Evolutionary conservation across 2,113 vertebrate genomes (phyloP), one percentile per base, ranked within the genome.

Genomic region (Clarias gariepinus): DNA sequence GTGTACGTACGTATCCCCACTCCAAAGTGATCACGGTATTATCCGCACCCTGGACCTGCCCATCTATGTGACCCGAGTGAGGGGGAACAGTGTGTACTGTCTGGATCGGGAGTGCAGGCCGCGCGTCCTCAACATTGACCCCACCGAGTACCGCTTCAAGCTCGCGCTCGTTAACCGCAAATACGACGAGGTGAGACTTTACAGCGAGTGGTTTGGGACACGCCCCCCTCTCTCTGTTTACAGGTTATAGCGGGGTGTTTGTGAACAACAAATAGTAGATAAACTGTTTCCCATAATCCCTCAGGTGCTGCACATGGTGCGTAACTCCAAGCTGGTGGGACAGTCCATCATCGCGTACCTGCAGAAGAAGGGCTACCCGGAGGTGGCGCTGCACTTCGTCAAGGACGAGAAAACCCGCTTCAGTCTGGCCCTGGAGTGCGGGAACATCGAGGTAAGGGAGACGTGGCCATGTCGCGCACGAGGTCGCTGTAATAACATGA

Each of bases 331-430:
- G 90, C 94, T 99, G 1, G 98, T 99, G 30, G 98, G 98, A 5
- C 98, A 99, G 95, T 99, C 98, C 41, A 99, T 99, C 93, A 99
- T 99, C 6, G 98, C 98, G 1, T 99, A 99, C 93, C 96, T 99
- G 87, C 98, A 99, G 94, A 98, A 98, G 90, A 99, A 99, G 87
- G 98, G 97, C 21, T 99, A 99, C 92, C 98, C 98, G 0, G 98
- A 99, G 93, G 98, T 99, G 63, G 98, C 98, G 0, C 94, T 99
- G 90, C 98, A 99, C 93, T 99, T 99, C 0, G 98, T 99, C 36
- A 99, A 98, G 90, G 98, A 99, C 12, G 98, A 99, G 93, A 99
- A 99, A 89, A 99, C 98, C 0, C 97, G 98, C 19, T 99, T 99
- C 87, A 98, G 97, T 91, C 91, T 99, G 91, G 98, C 98, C 0